These are phyloP conservation scores for Mormoops blainvillei DNA, from an alignment of 2,113 vertebrate species.

Conservation along the genomic window DNA sequence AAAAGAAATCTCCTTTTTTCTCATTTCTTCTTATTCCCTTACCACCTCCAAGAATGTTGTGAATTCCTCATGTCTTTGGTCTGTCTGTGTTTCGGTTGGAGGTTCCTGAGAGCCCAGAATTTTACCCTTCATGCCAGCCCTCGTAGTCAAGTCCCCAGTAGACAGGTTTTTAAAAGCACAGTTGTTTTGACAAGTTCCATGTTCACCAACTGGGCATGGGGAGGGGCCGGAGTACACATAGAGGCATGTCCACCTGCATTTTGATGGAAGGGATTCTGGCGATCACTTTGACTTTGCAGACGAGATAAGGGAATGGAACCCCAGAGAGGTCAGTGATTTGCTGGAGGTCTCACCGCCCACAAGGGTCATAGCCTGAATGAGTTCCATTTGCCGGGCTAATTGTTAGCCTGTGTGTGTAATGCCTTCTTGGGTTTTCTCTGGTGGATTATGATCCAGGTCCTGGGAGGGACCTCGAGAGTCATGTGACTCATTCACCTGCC, in stretches of 20 bases:
- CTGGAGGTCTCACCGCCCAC: background rate
- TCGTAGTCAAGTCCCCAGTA: background rate
- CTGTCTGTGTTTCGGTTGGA: background rate
- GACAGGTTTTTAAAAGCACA: background rate
- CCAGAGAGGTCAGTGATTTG: background rate
- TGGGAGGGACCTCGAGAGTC: no score
- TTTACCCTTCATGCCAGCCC: background rate
- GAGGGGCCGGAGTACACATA: background rate
- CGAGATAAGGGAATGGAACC: background rate
- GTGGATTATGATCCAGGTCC: background rate
- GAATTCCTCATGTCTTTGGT: background rate
- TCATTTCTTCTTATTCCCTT: background rate
- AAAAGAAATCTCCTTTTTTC: background rate
- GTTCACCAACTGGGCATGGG: background rate
- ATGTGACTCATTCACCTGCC: background rate
- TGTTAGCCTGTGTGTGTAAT: background rate
- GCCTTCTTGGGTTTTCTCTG: background rate
- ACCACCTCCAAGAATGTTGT: background rate
- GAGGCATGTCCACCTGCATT: rapidly evolving
- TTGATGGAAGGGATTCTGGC: background rate
- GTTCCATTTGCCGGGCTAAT: background rate
- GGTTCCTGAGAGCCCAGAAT: background rate
- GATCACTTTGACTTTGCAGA: background rate
- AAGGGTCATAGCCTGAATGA: background rate
- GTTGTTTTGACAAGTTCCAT: background rate